Evolutionary conservation across 2,888 invertebrate species (phyloP), one percentile per base, ranked within the genome.

Genomic region (Phortica magna): DNA sequence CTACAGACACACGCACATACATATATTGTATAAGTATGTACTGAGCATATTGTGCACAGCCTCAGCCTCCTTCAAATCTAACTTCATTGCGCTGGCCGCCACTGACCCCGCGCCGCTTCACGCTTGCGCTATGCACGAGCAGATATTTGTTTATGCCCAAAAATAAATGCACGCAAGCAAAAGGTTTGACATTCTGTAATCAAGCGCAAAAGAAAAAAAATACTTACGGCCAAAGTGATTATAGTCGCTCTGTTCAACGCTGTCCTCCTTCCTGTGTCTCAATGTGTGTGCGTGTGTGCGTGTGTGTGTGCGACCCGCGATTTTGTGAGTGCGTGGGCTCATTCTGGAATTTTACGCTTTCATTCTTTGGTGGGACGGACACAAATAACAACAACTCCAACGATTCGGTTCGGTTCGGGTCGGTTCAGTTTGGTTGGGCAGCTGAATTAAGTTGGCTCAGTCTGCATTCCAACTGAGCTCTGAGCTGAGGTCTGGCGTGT

Each of bases 281-380:
- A 19, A 43, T 43, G 19, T 73, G 12, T 31, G 65, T 53, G 61
- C 17, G 65, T 67, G 17, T 53, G 64, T 64, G 14, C 14, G 41
- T 14, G 85, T 89, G 89, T 89, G 89, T 53, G n/a, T 12, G 22
- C 17, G 17, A 71, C 31, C 48, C 14, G 14, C 55, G 55, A 55
- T 55, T 14, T 55, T 17, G 55, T 55, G 55, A 14, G 84, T 87
- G 86, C 87, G 88, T 89, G 87, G 87, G 87, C 89, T 87, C 89
- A 87, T 89, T 87, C 87, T 87, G 89, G 87, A 87, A 87, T 87
- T 89, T 88, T 87, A 87, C 89, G 85, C 89, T 88, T 71, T 71
- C 53, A 71, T 71, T 71, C 53, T 71, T 71, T 53, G 39, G 19
- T 61, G 55, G 6, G 17, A 14, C 70, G 12, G 2, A 43, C 19